These are phyloP conservation scores for Apodemia duryi DNA, from an alignment of 2,888 invertebrate genomes.

Conservation along the genomic window DNA sequence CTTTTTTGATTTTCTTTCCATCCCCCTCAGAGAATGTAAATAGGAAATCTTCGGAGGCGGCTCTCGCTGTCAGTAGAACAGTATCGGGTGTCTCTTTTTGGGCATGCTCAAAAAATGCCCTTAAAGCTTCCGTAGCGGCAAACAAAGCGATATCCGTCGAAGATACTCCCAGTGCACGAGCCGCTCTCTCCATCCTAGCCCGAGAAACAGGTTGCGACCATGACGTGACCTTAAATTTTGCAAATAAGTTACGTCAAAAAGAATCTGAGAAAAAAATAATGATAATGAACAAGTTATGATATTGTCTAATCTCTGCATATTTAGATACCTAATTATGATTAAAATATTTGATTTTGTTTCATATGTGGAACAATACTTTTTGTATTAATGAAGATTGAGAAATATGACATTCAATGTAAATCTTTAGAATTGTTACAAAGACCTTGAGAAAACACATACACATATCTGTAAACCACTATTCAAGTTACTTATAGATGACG, in stretches of 20 bases:
- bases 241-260: not conserved
- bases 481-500: too few species aligned
- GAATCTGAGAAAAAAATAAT: not conserved
- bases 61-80: slow-evolving; percentile 82
- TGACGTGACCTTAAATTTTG: slow-evolving; percentile 72
- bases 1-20: slow-evolving; percentile 69
- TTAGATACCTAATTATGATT: too few species aligned
- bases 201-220: slow-evolving; percentile 84
- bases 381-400: too few species aligned
- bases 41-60: slow-evolving; percentile 78
- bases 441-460: too few species aligned
- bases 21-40: slow-evolving; percentile 70
- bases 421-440: too few species aligned
- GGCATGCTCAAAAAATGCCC: slow-evolving; percentile 80
- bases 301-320: too few species aligned
- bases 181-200: slow-evolving; percentile 77
- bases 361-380: too few species aligned
- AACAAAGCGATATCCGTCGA: slow-evolving; percentile 82
- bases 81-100: slow-evolving; percentile 75
- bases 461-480: too few species aligned
- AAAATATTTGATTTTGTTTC: too few species aligned
- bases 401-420: too few species aligned
- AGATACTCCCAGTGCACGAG: slow-evolving; percentile 79
- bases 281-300: too few species aligned
- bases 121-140: slow-evolving; percentile 81